These are phyloP conservation scores for Meles meles DNA, from an alignment of 2,113 vertebrate genomes.

Conservation along the genomic window DNA sequence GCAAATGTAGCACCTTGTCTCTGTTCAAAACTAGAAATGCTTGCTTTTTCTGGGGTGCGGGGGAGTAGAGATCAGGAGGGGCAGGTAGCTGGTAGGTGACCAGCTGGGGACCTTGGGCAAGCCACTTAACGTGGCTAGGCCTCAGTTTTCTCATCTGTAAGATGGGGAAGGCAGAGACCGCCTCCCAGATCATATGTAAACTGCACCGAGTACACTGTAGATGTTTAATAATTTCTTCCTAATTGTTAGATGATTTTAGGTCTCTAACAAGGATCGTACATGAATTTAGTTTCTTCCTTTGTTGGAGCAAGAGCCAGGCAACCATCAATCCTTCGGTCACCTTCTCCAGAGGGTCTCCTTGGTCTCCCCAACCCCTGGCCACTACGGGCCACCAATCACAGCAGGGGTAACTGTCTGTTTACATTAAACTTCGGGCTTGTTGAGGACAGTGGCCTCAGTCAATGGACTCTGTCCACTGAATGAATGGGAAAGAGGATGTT, in stretches of 20 bases:
- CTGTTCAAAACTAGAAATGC: slow-evolving; percentile 17
- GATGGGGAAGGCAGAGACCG: background rate
- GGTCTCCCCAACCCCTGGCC: background rate
- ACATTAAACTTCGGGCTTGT: background rate
- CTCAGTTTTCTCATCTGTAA: slow-evolving; percentile 7
- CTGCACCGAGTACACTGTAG: background rate
- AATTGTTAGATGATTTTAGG: background rate
- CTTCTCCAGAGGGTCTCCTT: background rate
- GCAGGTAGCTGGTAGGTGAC: background rate
- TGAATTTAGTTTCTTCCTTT: background rate
- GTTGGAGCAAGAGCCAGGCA: background rate
- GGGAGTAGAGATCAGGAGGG: background rate
- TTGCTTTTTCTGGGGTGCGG: background rate
- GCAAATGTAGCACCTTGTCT: background rate
- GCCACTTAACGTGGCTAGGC: background rate
- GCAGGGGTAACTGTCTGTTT: background rate
- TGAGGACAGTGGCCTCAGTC: background rate
- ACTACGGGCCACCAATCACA: background rate
- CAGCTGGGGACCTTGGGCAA: background rate
- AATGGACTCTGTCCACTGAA: background rate
- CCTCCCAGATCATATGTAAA: background rate
- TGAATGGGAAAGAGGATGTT: background rate
- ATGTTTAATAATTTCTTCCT: background rate
- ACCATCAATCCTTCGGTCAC: background rate
- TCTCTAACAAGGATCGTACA: background rate